A percentile compares a stretch with the other conserved stretches of the same genome.
phyloP scores from a whole-genome alignment of 2,888 invertebrate species.

The Drosophila flavopinicola region DNA sequence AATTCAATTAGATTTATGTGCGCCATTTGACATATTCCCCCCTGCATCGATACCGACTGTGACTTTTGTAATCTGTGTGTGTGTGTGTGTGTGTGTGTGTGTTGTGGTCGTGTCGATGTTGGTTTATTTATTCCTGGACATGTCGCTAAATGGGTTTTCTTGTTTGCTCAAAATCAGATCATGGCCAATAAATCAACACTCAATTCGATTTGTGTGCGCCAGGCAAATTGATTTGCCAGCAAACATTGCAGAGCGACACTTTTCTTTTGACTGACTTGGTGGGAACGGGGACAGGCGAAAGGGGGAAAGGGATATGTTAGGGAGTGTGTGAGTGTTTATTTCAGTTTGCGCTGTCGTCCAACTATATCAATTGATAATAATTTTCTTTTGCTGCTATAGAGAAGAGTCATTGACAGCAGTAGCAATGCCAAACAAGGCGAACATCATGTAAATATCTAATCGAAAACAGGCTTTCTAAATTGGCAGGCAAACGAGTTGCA shows the following conservation, averaged over 20 bases:
- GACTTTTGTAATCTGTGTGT: too few relatives aligned
- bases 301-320: neutral
- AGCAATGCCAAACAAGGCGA: conserved; percentile 22
- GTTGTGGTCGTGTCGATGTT: conserved; percentile 19
- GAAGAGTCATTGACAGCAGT: conserved; percentile 45
- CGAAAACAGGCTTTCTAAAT: conserved; percentile 57
- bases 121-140: conserved; percentile 70
- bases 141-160: conserved; percentile 72
- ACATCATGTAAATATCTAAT: conserved; percentile 60
- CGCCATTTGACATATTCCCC: conserved; percentile 58
- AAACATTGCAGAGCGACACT: conserved; percentile 30
- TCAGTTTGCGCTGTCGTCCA: conserved; percentile 36
- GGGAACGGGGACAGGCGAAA: neutral
- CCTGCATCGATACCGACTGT: neutral
- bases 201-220: conserved; percentile 62
- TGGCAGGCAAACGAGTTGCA: conserved; percentile 47
- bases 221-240: conserved; percentile 51
- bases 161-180: conserved; percentile 75
- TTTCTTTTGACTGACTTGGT: conserved; percentile 17
- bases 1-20: conserved; percentile 75
- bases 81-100: neutral
- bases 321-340: conserved; percentile 5
- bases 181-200: conserved; percentile 74
- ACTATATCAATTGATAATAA: conserved; percentile 47
- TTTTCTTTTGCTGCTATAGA: conserved; percentile 19